Conservation (phyloP, 2,797 vertebrate genomes). For the Clarias fuscus region DNA sequence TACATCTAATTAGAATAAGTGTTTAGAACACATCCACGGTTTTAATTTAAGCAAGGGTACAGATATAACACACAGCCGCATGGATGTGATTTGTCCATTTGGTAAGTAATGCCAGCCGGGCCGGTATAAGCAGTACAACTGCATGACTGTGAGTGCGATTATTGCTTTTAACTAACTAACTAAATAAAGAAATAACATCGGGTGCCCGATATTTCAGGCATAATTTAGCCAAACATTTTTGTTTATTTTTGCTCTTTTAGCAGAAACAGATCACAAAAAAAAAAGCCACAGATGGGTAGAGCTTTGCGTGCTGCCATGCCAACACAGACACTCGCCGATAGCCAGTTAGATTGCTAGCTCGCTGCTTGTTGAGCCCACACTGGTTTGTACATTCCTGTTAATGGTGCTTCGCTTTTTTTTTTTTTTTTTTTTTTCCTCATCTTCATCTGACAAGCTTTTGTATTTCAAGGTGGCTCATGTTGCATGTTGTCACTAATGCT, state of each 20-base stretch:
- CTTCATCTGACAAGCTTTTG: neutral
- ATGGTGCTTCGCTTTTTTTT: neutral
- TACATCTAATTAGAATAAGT: neutral
- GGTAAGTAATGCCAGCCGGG: neutral
- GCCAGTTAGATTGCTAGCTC: neutral
- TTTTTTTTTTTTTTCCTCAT: neutral
- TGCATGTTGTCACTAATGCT: neutral
- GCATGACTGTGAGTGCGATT: neutral
- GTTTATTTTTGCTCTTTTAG: neutral
- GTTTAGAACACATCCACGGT: neutral
- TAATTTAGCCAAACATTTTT: neutral
- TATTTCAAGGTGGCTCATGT: neutral
- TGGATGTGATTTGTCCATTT: neutral
- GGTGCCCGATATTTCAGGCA: neutral
- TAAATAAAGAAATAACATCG: neutral
- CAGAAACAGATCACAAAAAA: neutral
- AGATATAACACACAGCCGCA: too few species aligned
- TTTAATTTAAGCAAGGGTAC: neutral
- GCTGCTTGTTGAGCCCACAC: neutral
- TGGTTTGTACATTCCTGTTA: neutral
- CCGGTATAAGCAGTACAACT: neutral
- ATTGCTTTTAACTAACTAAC: neutral
- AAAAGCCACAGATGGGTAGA: neutral
- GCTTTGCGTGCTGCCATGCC: neutral
- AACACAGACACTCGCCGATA: neutral